A percentile compares a stretch with the other conserved stretches of the same genome.
Evolutionary conservation across 2,888 invertebrate species (phyloP).

Genomic region (Nasonovia ribisnigri): DNA sequence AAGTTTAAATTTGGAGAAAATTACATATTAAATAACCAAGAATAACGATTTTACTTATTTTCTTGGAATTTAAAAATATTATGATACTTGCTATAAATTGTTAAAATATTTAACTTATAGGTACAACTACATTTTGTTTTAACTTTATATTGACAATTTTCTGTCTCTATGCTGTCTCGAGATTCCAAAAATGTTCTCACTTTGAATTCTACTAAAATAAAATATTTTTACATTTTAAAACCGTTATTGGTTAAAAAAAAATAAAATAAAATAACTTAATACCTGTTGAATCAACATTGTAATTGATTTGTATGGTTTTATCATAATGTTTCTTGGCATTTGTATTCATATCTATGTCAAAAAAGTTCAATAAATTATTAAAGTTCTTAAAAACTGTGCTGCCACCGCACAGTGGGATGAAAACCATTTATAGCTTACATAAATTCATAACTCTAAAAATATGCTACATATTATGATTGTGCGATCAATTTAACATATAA

Average conservation of each 20-base stretch:
- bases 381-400: neutral
- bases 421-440: too few species aligned
- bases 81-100: too few species aligned
- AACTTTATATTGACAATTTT: conserved; percentile 6
- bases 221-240: neutral
- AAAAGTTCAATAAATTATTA: neutral
- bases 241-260: neutral
- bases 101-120: neutral
- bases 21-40: too few species aligned
- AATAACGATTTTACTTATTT: too few species aligned
- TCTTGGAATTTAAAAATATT: too few species aligned
- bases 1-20: too few species aligned
- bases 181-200: neutral
- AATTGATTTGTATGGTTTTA: neutral
- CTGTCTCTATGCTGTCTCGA: neutral
- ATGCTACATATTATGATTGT: too few species aligned
- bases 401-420: too few species aligned
- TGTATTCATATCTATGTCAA: neutral
- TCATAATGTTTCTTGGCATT: neutral
- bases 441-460: too few species aligned
- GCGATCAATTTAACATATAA: too few species aligned
- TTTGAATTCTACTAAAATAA: neutral
- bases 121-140: neutral
- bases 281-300: neutral
- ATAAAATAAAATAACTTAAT: neutral